phyloP scores from a whole-genome alignment of 2,888 invertebrate genomes.

The Hydrotaea cyrtoneurina region DNA sequence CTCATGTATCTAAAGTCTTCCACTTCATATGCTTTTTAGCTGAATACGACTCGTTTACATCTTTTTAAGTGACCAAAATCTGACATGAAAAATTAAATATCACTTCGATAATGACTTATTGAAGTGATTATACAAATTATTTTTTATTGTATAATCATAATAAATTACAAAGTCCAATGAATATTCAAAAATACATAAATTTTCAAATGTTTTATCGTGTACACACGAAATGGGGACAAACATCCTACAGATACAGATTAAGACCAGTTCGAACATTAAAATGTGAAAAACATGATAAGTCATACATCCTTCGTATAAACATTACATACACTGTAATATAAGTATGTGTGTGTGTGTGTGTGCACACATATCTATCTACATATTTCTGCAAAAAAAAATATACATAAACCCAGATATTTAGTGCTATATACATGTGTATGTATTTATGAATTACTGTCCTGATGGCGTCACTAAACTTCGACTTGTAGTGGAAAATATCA shows the following conservation, averaged over 20 bases:
- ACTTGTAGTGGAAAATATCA: conserved; percentile 14
- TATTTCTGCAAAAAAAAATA: neutral
- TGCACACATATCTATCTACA: neutral
- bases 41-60: too few relatives aligned
- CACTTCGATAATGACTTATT: neutral
- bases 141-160: neutral
- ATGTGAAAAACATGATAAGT: conserved; percentile 34
- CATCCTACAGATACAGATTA: neutral
- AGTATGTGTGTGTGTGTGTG: neutral
- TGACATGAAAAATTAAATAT: neutral
- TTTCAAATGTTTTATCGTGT: neutral
- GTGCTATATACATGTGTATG: neutral
- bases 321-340: neutral
- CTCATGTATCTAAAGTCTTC: too few relatives aligned
- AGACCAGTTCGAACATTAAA: conserved; percentile 26
- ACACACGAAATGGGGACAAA: conserved; percentile 13
- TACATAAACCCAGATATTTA: conserved; percentile 27
- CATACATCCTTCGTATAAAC: conserved; percentile 12
- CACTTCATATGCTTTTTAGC: too few relatives aligned
- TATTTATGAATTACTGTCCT: conserved; percentile 49
- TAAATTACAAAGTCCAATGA: neutral
- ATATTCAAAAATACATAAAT: neutral
- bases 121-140: neutral
- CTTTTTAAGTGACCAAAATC: too few relatives aligned
- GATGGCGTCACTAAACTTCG: conserved; percentile 56